Evolutionary conservation across 2,113 vertebrate species (phyloP), one percentile per base, ranked within the genome.

Genomic region (Psittacula cyanocephala): DNA sequence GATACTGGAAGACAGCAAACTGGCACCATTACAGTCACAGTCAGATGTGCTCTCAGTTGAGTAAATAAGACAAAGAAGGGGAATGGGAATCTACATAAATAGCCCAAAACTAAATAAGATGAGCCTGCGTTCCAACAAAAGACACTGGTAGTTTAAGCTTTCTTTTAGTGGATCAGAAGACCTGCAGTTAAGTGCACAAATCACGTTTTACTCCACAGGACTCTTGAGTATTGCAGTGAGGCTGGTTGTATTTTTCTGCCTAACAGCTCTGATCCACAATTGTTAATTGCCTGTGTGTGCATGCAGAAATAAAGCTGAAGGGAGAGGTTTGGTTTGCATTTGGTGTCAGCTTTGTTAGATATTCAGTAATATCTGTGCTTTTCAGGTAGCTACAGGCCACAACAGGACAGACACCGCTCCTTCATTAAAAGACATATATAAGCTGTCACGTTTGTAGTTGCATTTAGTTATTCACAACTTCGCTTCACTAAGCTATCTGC

Each of bases 1-100:
- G 76, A 17, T 72, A 49, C 11, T 76, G 31, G 55, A 50, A 76
- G 33, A 71, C 35, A 39, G 35, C 28, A 44, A 76, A 67, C 6
- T 2, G 1, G 65, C 37, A 47, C 23, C 9, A 0, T 27, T 27
- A 63, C 27, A 82, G 47, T 28, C 50, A 44, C 11, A 62, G 47
- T 29, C n/a, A 39, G 4, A 13, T 2, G 7, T 1, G 3, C 41
- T 59, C 41, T 70, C 27, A 41, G 46, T 4, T 53, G n/a, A 44
- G n/a, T 27, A 28, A 68, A 31, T 11, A 29, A 37, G 9, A 70
- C 7, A 72, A 37, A 52, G 20, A 28, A 46, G 18, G 28, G 3
- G 10, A 62, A 23, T 0, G 3, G 10, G 31, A 70, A 52, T 70
- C 69, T 70, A 28, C 0, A 2, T 13, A 13, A 86, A n/a, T 5